Conservation (phyloP, 2,113 vertebrate species). For the Bothrops jararaca region DNA sequence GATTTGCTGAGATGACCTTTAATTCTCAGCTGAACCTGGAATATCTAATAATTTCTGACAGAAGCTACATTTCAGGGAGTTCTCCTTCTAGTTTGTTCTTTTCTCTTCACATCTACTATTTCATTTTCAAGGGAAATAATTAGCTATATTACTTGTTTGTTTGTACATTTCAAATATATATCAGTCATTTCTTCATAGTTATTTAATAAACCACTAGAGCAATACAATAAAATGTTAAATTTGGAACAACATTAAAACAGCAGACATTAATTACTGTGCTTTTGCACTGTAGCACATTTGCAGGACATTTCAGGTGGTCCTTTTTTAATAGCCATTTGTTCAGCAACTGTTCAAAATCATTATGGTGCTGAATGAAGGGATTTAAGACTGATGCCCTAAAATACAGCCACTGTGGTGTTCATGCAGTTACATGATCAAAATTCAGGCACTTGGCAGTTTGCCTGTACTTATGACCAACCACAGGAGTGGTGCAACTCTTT, state of each 20-base stretch:
- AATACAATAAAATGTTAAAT: not conserved
- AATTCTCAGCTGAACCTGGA: not conserved
- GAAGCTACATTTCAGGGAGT: not conserved
- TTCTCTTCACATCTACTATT: constrained; percentile 14
- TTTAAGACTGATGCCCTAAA: not conserved
- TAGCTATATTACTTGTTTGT: not conserved
- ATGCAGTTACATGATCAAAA: not conserved
- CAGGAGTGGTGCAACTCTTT: not conserved
- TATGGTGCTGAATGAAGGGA: not conserved
- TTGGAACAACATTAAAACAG: not conserved
- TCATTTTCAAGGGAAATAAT: not conserved
- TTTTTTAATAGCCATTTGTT: not conserved
- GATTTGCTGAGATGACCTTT: not conserved
- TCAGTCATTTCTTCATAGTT: not conserved
- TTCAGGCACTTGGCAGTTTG: not conserved
- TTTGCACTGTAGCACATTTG: not conserved
- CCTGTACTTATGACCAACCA: not conserved
- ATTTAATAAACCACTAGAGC: not conserved
- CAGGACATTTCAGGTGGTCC: not conserved
- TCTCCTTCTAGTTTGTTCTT: not conserved
- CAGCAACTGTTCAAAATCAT: not conserved
- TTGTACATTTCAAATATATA: not conserved
- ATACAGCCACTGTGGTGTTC: not conserved
- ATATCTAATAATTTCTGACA: not conserved
- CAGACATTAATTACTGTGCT: not conserved